Percentiles rank a stretch among this genome's conserved stretches.
Conservation (phyloP, 2,113 vertebrate genomes). For the Etheostoma spectabile region DNA sequence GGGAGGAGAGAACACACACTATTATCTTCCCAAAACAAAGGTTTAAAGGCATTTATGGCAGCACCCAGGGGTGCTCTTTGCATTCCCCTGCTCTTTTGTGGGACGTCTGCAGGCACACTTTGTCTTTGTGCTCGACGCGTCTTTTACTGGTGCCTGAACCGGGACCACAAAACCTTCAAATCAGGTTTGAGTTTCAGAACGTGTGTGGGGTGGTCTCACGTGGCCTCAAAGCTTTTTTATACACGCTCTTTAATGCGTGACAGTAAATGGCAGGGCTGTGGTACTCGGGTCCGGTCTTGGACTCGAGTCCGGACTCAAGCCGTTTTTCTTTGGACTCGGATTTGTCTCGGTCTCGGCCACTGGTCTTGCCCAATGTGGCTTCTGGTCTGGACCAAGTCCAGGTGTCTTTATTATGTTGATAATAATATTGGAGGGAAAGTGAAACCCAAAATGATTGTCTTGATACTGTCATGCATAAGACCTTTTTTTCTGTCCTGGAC, state of each 20-base stretch:
- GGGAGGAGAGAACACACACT: constrained; percentile 60
- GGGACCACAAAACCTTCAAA: constrained; percentile 28
- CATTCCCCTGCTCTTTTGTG: constrained; percentile 66
- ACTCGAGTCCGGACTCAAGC: no score
- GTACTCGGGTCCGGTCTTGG: no score
- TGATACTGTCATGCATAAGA: no score
- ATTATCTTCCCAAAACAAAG: constrained; percentile 56
- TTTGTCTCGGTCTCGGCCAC: no score
- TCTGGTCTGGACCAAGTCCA: no score
- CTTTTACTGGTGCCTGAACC: constrained; percentile 35
- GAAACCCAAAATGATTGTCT: no score
- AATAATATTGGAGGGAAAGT: no score
- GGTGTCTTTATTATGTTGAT: no score
- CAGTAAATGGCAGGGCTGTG: not conserved
- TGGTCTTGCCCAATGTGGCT: no score
- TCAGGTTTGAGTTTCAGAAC: constrained; percentile 24
- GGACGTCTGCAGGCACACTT: constrained; percentile 63
- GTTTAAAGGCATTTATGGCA: constrained; percentile 47
- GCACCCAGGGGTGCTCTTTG: constrained; percentile 63
- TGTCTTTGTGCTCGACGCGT: constrained; percentile 45
- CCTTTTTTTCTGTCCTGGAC: no score
- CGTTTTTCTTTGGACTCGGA: no score
- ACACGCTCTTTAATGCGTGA: not conserved
- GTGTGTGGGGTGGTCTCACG: constrained; percentile 54
- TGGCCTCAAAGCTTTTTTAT: constrained; percentile 14